Evolutionary conservation across 2,113 vertebrate species (phyloP).

Genomic region (Phainopepla nitens): DNA sequence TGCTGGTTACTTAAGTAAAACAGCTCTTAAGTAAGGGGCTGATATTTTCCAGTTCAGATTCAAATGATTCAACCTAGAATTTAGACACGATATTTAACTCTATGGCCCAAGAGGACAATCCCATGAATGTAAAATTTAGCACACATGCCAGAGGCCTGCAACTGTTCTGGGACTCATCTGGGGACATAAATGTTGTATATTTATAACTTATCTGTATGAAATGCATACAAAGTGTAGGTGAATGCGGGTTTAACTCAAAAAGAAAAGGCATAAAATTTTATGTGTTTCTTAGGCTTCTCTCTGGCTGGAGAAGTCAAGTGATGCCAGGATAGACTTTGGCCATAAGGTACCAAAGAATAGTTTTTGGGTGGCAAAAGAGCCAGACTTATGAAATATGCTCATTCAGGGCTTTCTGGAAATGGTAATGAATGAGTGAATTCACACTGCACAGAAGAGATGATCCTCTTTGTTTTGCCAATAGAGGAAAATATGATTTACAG

Average conservation of each 20-base stretch:
- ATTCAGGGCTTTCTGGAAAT: neutral
- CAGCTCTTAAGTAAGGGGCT: neutral
- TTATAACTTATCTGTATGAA: neutral
- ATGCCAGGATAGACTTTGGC: neutral
- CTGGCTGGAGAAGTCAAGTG: neutral
- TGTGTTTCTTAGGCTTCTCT: neutral
- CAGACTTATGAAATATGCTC: neutral
- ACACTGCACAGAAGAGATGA: neutral
- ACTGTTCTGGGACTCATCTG: neutral
- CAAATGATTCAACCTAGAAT: neutral
- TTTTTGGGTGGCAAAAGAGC: neutral
- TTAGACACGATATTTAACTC: neutral
- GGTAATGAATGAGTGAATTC: neutral
- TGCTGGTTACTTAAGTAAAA: neutral
- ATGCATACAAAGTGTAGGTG: neutral
- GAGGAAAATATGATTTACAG: neutral
- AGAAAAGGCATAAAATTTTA: neutral
- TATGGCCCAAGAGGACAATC: neutral
- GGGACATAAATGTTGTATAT: neutral
- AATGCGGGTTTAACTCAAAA: neutral
- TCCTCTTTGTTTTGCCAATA: neutral
- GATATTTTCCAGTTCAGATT: neutral
- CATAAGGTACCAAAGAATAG: neutral
- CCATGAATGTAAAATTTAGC: neutral
- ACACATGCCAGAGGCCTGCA: fast-evolving